These are phyloP conservation scores for Temnothorax longispinosus DNA, from an alignment of 1,140 invertebrate species.

Conservation along the genomic window DNA sequence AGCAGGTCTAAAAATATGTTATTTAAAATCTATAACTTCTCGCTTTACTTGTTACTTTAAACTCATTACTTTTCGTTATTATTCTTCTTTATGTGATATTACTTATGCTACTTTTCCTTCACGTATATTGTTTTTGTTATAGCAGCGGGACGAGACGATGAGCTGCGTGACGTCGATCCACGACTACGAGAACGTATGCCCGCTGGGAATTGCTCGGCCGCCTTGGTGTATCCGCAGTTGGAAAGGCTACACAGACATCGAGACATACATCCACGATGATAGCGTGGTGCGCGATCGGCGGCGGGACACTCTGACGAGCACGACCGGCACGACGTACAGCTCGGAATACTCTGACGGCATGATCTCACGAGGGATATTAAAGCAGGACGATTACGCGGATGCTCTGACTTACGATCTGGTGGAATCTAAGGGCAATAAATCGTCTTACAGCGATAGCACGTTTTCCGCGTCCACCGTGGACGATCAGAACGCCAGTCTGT, in stretches of 20 bases:
- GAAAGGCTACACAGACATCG: slow-evolving; percentile 89
- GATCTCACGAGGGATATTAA: slow-evolving; percentile 73
- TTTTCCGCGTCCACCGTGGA: slow-evolving; percentile 64
- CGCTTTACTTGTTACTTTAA: background rate
- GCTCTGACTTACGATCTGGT: slow-evolving; percentile 85
- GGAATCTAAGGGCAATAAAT: slow-evolving; percentile 74
- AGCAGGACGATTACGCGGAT: slow-evolving; percentile 87
- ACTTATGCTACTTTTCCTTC: background rate
- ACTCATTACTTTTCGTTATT: background rate
- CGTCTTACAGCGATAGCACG: slow-evolving; percentile 12
- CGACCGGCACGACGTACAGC: slow-evolving; percentile 80
- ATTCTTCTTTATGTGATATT: background rate
- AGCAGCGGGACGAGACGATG: slow-evolving; percentile 84
- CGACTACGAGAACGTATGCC: slow-evolving; percentile 90
- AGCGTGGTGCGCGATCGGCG: slow-evolving; percentile 87
- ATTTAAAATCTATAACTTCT: slow-evolving; percentile 11
- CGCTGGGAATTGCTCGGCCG: slow-evolving; percentile 88
- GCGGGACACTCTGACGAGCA: slow-evolving; percentile 86
- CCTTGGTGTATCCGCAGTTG: slow-evolving; percentile 90
- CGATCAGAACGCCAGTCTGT: slow-evolving; percentile 82
- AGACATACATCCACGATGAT: slow-evolving; percentile 88
- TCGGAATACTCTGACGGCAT: slow-evolving; percentile 81
- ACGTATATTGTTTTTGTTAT: background rate
- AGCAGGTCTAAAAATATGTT: background rate
- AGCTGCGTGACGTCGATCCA: slow-evolving; percentile 88